phyloP scores from a whole-genome alignment of 1,140 invertebrate genomes.

The Rhopalosiphum maidis region DNA sequence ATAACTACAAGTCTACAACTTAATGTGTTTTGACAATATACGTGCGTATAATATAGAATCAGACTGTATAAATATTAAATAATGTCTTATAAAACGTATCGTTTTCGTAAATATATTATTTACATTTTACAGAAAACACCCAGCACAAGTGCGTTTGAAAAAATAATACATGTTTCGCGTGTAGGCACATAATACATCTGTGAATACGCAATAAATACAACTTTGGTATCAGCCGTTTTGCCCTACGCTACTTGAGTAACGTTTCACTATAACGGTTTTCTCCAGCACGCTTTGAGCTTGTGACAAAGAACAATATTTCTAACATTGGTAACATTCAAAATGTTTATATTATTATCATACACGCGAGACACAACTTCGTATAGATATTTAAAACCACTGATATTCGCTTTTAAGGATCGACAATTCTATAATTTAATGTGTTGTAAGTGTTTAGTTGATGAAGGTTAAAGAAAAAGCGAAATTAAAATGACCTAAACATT shows the following conservation, averaged over 20 bases:
- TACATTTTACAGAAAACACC: background rate
- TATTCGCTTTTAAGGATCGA: background rate
- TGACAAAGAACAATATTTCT: background rate
- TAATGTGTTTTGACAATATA: background rate
- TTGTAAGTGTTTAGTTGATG: background rate
- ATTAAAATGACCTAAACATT: no score
- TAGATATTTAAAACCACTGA: background rate
- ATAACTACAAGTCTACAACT: background rate
- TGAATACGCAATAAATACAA: background rate
- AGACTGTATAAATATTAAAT: background rate
- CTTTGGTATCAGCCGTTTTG: background rate
- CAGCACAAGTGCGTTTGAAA: background rate
- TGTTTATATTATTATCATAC: background rate
- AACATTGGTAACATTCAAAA: background rate
- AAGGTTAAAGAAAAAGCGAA: no score
- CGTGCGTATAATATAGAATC: background rate
- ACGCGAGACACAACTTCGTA: background rate
- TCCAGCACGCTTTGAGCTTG: background rate
- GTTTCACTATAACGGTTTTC: background rate
- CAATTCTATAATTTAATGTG: background rate
- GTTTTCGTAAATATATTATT: background rate
- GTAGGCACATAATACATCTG: background rate
- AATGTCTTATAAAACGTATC: background rate
- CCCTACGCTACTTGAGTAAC: background rate
- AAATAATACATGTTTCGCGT: background rate